These are phyloP conservation scores for Acanthaster planci DNA, from an alignment of 35 echinoderm and acorn worm species.

Conservation along the genomic window DNA sequence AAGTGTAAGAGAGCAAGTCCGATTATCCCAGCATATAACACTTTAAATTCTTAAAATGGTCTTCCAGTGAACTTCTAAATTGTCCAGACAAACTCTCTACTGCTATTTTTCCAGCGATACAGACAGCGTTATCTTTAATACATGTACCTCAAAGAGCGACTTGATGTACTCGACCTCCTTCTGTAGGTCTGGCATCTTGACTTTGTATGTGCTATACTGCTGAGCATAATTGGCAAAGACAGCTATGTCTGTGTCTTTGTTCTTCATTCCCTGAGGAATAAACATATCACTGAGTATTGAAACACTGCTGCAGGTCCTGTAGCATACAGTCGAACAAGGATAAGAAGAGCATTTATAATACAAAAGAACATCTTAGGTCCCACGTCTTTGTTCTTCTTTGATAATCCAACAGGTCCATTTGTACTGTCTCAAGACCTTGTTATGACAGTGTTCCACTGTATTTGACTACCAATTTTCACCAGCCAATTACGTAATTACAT, in stretches of 20 bases:
- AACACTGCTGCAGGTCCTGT: too few species aligned
- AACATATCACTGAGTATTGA: too few species aligned
- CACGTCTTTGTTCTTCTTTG: not conserved
- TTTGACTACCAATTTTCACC: too few species aligned
- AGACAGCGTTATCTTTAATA: too few species aligned
- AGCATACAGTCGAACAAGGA: not conserved
- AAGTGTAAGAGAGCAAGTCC: not conserved
- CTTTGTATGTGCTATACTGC: slow-evolving; percentile 93
- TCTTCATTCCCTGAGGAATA: slow-evolving; percentile 83
- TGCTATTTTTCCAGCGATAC: not conserved
- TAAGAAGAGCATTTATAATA: too few species aligned
- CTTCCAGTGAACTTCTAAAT: too few species aligned
- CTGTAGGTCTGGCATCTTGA: slow-evolving; percentile 90
- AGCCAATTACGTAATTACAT: too few species aligned
- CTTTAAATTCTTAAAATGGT: not conserved
- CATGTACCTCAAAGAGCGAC: slow-evolving; percentile 99
- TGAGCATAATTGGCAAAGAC: slow-evolving; percentile 96
- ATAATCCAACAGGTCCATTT: too few species aligned
- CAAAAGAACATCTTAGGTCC: too few species aligned
- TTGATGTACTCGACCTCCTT: slow-evolving; percentile 96
- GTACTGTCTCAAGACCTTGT: too few species aligned
- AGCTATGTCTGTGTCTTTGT: slow-evolving; percentile 64
- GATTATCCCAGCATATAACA: not conserved
- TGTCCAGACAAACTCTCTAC: not conserved
- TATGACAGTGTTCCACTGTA: too few species aligned